Base-by-base conservation (phyloP, 2,888 invertebrate genomes). In the Leptura quadrifasciata region DNA sequence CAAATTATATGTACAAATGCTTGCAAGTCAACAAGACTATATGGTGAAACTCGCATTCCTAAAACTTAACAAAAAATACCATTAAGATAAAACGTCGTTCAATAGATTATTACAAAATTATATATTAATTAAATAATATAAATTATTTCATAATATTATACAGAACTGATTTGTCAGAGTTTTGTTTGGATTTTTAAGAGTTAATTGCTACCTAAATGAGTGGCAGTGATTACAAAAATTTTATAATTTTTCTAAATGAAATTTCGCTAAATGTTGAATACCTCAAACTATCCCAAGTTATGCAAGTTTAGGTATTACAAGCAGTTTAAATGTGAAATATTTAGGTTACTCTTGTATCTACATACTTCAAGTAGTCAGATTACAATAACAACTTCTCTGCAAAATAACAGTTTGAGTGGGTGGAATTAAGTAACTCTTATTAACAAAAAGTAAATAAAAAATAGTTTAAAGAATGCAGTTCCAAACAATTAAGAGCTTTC, bases 391-490 rank as follows among this genome's bases (percentile, higher is more conserved):
- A 69, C 58, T 69, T 69, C 69, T 55, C 68, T 58, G 18, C 20
- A 58, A 58, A 68, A 57, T 17, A 69, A 69, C 39, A 57, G 63
- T 64, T 68, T 70, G 61, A 57, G 76, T 75, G 65, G 79, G 79
- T 60, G 76, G 71, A 57, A 68, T 77, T 74, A 77, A 71, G 76
- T 74, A 79, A 79, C 69, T 71, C 47, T 63, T 63, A 63, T 63
- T 39, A n/a, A n/a, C 68, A 27, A 60, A 54, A 77, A 74, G 18
- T 69, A 74, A 77, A 74, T 74, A 77, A 68, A 71, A 64, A 79
- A 70, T 39, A 79, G n/a, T 75, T 77, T 72, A 55, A 71, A 77
- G 79, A 79, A 79, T 79, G 79, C 79, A 74, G 72, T 76, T 67
- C 58, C 39, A 63, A 63, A 58, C 39, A 69, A 58, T 68, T 69